Evolutionary conservation across 2,888 invertebrate species (phyloP).

Genomic region (Rhagophthalmus giganteus): DNA sequence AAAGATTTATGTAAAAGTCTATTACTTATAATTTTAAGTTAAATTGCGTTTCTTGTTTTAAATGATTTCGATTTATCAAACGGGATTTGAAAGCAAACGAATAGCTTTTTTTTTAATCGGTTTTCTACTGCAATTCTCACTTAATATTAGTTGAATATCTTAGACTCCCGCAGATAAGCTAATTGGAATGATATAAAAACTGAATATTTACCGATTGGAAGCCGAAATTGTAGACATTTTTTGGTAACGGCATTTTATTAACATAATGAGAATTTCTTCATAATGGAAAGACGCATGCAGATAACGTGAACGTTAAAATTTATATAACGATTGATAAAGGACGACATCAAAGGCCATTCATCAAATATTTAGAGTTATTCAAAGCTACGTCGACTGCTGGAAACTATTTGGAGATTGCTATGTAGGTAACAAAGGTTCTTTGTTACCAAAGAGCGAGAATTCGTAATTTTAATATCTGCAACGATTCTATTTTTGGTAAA

Average conservation of each 20-base stretch:
- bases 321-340: too few species aligned
- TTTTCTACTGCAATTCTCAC: not conserved
- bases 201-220: not conserved
- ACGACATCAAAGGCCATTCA: not conserved
- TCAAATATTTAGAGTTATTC: not conserved
- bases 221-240: too few species aligned
- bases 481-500: constrained; percentile 10
- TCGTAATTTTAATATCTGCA: constrained; percentile 12
- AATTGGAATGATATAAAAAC: not conserved
- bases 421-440: constrained; percentile 3
- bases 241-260: too few species aligned
- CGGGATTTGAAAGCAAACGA: constrained; percentile 5
- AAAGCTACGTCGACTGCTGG: not conserved
- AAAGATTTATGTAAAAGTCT: not conserved
- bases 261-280: too few species aligned
- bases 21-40: constrained; percentile 4
- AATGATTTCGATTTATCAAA: constrained; percentile 7
- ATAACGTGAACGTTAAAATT: too few species aligned
- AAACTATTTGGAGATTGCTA: not conserved
- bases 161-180: not conserved
- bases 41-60: constrained; percentile 2
- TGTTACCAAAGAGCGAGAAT: not conserved
- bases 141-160: not conserved
- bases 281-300: too few species aligned
- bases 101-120: not conserved